phyloP scores from a whole-genome alignment of 2,113 vertebrate genomes.

The Myiozetetes cayanensis region DNA sequence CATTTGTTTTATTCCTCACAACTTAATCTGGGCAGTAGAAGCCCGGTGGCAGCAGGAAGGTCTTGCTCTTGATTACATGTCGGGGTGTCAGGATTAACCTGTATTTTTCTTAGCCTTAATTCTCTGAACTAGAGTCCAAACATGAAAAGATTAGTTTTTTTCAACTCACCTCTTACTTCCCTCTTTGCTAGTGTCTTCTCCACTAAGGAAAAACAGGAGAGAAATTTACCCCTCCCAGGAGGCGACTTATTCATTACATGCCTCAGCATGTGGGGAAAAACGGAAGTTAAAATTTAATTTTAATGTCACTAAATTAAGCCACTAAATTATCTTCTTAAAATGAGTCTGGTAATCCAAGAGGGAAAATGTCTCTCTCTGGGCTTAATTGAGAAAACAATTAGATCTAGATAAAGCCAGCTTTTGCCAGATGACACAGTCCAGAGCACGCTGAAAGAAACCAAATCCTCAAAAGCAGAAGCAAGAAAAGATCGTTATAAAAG shows the following conservation, averaged over 20 bases:
- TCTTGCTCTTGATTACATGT: background rate
- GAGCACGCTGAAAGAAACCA: slow-evolving; percentile 31
- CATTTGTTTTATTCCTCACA: background rate
- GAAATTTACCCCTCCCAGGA: background rate
- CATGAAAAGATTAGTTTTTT: background rate
- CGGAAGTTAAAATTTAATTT: slow-evolving; percentile 42
- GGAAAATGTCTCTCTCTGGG: slow-evolving; percentile 50
- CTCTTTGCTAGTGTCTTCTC: background rate
- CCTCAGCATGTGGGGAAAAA: background rate
- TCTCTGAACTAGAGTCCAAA: background rate
- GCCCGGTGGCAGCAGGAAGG: background rate
- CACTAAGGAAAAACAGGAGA: background rate
- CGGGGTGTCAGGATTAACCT: background rate
- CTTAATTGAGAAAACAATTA: slow-evolving; percentile 57
- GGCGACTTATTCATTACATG: background rate
- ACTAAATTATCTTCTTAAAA: slow-evolving; percentile 41
- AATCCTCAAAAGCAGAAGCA: background rate
- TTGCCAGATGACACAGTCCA: slow-evolving; percentile 20
- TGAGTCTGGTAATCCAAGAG: slow-evolving; percentile 25
- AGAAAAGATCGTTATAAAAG: background rate
- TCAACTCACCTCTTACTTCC: background rate
- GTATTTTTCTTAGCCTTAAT: slow-evolving; percentile 2
- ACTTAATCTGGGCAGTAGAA: background rate
- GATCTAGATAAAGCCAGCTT: slow-evolving; percentile 20
- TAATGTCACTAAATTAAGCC: slow-evolving; percentile 25